These are phyloP conservation scores for Synodontis membranacea DNA, from an alignment of 2,113 vertebrate species.

Conservation along the genomic window DNA sequence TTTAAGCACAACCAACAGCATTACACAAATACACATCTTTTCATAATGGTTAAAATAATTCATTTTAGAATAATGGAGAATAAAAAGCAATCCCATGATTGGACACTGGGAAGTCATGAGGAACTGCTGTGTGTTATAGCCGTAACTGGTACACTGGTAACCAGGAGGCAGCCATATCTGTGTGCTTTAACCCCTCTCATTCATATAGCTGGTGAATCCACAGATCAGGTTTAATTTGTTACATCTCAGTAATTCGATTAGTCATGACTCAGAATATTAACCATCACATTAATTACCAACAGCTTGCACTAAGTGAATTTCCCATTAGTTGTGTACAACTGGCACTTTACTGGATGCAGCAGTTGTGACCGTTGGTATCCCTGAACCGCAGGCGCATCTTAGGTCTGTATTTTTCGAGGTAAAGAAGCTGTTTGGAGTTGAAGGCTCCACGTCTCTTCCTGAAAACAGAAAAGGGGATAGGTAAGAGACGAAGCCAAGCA, in stretches of 20 bases:
- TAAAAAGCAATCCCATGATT: slow-evolving; percentile 67
- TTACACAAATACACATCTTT: slow-evolving; percentile 59
- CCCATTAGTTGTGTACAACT: slow-evolving; percentile 60
- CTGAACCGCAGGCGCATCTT: slow-evolving; percentile 97
- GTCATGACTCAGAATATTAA: slow-evolving; percentile 73
- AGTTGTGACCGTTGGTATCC: slow-evolving; percentile 89
- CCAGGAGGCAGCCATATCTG: slow-evolving; percentile 68
- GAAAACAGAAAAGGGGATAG: slow-evolving; percentile 55
- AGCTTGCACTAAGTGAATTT: slow-evolving; percentile 65
- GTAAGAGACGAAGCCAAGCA: neutral
- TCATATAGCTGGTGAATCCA: slow-evolving; percentile 77
- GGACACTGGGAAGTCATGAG: slow-evolving; percentile 63
- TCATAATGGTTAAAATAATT: slow-evolving; percentile 58
- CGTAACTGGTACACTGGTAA: slow-evolving; percentile 66
- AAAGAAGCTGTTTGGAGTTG: slow-evolving; percentile 99
- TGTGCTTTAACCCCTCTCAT: slow-evolving; percentile 76
- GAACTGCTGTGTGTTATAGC: slow-evolving; percentile 69
- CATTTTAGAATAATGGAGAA: slow-evolving; percentile 59
- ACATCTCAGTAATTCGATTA: slow-evolving; percentile 67
- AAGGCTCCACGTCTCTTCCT: slow-evolving; percentile 99
- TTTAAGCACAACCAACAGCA: slow-evolving; percentile 59
- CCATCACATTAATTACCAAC: slow-evolving; percentile 78
- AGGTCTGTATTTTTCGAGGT: slow-evolving; percentile 98
- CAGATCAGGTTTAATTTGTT: slow-evolving; percentile 70
- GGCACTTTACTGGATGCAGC: slow-evolving; percentile 88